A percentile compares a stretch with the other conserved stretches of the same genome.
These are phyloP conservation scores for Ypsolopha scabrella DNA, from an alignment of 2,888 invertebrate species.

Conservation along the genomic window DNA sequence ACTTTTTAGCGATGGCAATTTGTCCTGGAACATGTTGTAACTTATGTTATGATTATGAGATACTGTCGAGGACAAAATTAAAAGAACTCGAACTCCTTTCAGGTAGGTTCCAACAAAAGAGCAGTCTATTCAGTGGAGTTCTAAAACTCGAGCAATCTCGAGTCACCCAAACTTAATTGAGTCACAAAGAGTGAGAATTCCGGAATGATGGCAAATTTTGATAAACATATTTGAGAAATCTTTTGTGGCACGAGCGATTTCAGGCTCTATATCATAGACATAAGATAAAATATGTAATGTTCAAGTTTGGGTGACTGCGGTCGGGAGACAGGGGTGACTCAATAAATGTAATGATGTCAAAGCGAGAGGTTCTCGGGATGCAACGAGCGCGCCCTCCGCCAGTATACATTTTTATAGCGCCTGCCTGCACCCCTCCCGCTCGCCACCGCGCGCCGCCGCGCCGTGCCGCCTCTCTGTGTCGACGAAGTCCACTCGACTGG, in stretches of 20 bases:
- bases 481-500: conserved; percentile 41
- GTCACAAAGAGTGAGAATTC: conserved; percentile 6
- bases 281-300: background rate
- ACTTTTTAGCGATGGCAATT: background rate
- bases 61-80: conserved; percentile 14
- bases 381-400: conserved; percentile 27
- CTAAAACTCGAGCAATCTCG: conserved; percentile 8
- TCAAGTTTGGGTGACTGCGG: conserved; percentile 21
- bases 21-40: conserved; percentile 7
- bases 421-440: conserved; percentile 2
- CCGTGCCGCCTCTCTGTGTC: too few species aligned
- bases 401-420: conserved; percentile 45
- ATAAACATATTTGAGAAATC: conserved; percentile 5
- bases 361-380: conserved; percentile 28
- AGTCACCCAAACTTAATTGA: conserved; percentile 10
- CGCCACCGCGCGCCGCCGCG: conserved; percentile 15
- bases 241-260: conserved; percentile 7
- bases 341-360: conserved; percentile 55
- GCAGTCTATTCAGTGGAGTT: conserved; percentile 3
- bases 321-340: conserved; percentile 34
- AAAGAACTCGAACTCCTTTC: conserved; percentile 1
- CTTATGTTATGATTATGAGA: too few species aligned
- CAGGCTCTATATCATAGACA: conserved; percentile 4
- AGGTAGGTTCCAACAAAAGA: conserved; percentile 10
- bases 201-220: conserved; percentile 14